A percentile compares a stretch with the other conserved stretches of the same genome.
These are phyloP conservation scores for Gallinago jamesoni DNA, from an alignment of 2,113 vertebrate species.

Conservation along the genomic window DNA sequence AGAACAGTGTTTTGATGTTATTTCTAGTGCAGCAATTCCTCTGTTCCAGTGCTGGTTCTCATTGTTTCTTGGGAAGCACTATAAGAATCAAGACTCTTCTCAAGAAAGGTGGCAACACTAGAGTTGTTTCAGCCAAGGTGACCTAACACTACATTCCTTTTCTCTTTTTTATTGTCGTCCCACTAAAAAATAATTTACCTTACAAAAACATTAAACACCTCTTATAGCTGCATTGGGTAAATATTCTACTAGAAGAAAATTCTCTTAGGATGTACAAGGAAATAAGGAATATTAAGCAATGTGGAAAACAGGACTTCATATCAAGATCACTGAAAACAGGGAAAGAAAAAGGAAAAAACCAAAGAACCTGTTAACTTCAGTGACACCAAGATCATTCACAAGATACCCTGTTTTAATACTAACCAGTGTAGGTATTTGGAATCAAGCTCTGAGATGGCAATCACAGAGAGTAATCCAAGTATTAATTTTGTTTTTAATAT, in stretches of 20 bases:
- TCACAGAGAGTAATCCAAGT: background rate
- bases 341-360: background rate
- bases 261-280: background rate
- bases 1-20: background rate
- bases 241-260: background rate
- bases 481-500: background rate
- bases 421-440: background rate
- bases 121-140: background rate
- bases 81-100: background rate
- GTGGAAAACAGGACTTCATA: background rate
- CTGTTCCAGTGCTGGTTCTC: background rate
- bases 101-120: background rate
- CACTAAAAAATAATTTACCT: background rate
- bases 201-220: background rate
- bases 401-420: background rate
- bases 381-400: background rate
- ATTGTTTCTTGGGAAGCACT: background rate
- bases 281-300: background rate
- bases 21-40: background rate
- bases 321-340: background rate
- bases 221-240: background rate
- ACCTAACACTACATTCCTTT: background rate
- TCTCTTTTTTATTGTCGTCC: background rate
- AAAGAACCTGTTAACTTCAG: background rate
- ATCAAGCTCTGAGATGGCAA: background rate